Base-by-base conservation (phyloP, 2,888 invertebrate genomes). In the Andrena bicolor region DNA sequence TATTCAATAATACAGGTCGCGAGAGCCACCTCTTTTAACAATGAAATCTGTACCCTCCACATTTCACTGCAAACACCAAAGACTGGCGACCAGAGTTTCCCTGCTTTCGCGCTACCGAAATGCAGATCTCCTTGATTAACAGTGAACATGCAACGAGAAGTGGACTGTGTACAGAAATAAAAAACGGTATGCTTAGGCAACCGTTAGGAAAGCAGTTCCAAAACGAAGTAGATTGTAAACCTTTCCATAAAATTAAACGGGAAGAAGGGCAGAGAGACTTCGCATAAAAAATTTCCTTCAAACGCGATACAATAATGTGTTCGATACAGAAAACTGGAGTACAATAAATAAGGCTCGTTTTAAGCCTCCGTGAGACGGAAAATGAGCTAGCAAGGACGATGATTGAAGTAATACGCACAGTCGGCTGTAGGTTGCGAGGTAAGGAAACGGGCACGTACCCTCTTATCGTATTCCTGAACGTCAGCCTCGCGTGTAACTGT, bases 391-490 rank as follows among this genome's bases (percentile, higher is more conserved):
- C 58, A 26, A 23, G 23, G 64, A 70, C 20, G 56, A 76, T 70
- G 71, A 85, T 74, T 26, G 64, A 23, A 68, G 71, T 66, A 71
- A 32, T 86, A 88, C 87, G 87, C 86, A 86, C 75, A 41, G 79
- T 64, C 48, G 80, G 73, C 74, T 75, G 80, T 76, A 76, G 84
- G 83, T 86, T 79, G 81, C 79, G 80, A 86, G 88, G 84, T 86
- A 84, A 87, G 85, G 83, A 83, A 78, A 65, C 86, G 83, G 83
- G 64, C 82, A 85, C 84, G 88, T 80, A 84, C 83, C 81, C 85
- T 72, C 92, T 93, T 93, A 93, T 93, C 93, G 91, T 89, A 89
- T 92, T 93, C 90, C 91, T 91, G 90, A 90, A 92, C 92, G 92
- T 91, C 88, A 89, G 89, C 86, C 87, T 92, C 88, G 93, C 93